Evolutionary conservation across 1,140 invertebrate species (phyloP), one percentile per base, ranked within the genome.

Genomic region (Ceratitis capitata): DNA sequence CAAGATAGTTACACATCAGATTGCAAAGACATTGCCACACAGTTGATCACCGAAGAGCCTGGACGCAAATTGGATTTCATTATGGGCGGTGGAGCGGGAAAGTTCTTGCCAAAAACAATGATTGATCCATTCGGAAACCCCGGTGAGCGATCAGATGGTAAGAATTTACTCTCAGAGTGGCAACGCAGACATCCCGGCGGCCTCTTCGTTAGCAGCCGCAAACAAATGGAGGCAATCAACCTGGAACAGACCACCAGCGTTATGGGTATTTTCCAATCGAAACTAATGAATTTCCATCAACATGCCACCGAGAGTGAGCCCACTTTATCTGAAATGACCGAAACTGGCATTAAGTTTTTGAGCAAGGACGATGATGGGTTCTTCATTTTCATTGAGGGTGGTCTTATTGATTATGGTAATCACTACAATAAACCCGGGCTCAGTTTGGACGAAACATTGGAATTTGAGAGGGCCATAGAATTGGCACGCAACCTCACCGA

Each of bases 301-400:
- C 85, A 92, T 88, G 93, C 32, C 89, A 95, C 94, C 88, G 92
- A 92, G 86, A 94, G 88, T 92, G 49, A 47, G 89, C 96, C 96
- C 1, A 95, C 96, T 0, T 91, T 98, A 1, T 92, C 93, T 1
- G 95, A 97, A 89, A 96, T 98, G 95, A 96, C 95, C 0, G 92
- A 93, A 88, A 94, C 94, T 69, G 95, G 96, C 3, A 94, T 98
- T 9, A 93, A 95, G 86, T 92, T 97, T 29, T 92, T 97, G 0
- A 91, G 92, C n/a, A 94, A 94, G 87, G 94, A 95, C 87, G n/a
- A 90, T 0, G 93, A 95, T 12, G 96, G 96, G 9, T 95, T 91
- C 86, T 93, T 95, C 82, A 89, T 94, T 0, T 94, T 95, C 51
- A 93, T 95, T 19, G 94, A 95, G 91, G 95, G 93, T 85, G 95